Conservation (phyloP, 1,140 invertebrate genomes). For the Ruditapes philippinarum region DNA sequence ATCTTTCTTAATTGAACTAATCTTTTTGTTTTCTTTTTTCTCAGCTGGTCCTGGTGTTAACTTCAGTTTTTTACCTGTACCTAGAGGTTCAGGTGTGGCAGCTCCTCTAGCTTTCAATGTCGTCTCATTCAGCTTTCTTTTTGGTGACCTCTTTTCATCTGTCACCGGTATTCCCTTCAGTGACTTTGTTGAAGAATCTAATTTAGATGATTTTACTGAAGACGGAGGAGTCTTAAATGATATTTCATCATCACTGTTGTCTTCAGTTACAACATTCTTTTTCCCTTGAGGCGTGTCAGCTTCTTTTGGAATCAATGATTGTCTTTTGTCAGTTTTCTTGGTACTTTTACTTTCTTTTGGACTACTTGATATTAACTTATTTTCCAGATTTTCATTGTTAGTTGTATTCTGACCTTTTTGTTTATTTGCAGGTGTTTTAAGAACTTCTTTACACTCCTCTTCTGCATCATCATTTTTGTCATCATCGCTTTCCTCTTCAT, state of each 20-base stretch:
- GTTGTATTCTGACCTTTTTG: background rate
- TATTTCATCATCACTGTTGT: constrained; percentile 69
- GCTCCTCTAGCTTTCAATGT: background rate
- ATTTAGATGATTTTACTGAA: constrained; percentile 67
- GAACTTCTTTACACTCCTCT: background rate
- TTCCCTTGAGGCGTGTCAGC: constrained; percentile 59
- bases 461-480: background rate
- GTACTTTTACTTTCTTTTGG: background rate
- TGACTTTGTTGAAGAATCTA: background rate
- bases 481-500: background rate
- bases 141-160: background rate
- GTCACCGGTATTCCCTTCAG: background rate
- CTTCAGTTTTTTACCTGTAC: background rate
- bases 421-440: background rate
- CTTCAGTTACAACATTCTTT: constrained; percentile 61
- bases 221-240: constrained; percentile 66
- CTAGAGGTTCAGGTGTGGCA: background rate
- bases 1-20: background rate
- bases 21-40: background rate
- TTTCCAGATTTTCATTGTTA: background rate
- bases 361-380: background rate
- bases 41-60: background rate
- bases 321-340: background rate
- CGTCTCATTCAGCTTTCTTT: background rate
- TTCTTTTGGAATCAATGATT: constrained; percentile 37